Conservation (phyloP, 2,888 invertebrate genomes). For the Trissonchulus sp. region DNA sequence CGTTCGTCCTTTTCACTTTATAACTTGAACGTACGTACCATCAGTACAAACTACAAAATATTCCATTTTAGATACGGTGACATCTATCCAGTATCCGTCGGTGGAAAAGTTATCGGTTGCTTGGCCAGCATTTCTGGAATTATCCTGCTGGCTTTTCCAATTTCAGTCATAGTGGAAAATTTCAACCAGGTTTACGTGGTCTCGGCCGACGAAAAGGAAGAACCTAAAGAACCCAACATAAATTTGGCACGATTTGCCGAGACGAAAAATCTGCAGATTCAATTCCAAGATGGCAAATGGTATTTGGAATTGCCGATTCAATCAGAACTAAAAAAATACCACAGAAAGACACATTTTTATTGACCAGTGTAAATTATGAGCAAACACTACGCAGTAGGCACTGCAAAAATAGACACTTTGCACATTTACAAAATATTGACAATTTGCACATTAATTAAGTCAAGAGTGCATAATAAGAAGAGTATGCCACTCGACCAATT, state of each 20-base stretch:
- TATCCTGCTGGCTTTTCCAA: slow-evolving; percentile 25
- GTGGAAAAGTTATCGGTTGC: slow-evolving; percentile 17
- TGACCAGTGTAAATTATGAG: neutral
- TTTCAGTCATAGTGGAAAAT: slow-evolving; percentile 23
- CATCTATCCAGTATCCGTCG: slow-evolving; percentile 20
- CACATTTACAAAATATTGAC: no score
- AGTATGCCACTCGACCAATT: no score
- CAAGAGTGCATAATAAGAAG: no score
- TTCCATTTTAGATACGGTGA: slow-evolving; percentile 23
- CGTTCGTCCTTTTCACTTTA: no score
- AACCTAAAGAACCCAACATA: no score
- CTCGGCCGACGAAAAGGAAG: neutral
- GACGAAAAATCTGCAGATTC: neutral
- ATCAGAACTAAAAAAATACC: neutral
- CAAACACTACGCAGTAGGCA: no score
- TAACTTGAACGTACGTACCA: no score
- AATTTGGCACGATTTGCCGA: neutral
- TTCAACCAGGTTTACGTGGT: slow-evolving; percentile 17
- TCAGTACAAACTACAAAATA: no score
- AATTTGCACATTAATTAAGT: no score
- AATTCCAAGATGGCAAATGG: neutral
- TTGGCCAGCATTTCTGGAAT: slow-evolving; percentile 21
- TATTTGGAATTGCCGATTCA: slow-evolving; percentile 12
- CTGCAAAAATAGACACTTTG: no score
- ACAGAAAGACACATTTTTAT: neutral